Evolutionary conservation across 2,797 vertebrate species (phyloP), one percentile per base, ranked within the genome.

Genomic region (Orientallactaga sibirica): DNA sequence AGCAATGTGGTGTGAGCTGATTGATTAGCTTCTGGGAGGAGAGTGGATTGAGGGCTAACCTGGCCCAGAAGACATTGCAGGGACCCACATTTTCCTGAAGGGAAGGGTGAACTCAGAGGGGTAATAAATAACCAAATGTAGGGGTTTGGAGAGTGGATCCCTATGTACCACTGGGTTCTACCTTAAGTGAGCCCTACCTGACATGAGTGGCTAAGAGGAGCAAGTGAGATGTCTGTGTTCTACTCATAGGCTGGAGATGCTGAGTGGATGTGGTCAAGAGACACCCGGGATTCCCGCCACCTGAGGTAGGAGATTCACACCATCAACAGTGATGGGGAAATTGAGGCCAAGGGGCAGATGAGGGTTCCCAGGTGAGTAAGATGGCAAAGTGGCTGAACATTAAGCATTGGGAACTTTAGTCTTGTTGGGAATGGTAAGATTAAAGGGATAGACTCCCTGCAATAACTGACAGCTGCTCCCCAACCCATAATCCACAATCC

Each of bases 21-120:
- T 37, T 73, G 64, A 82, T 68, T 48, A 48, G 71, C 85, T 88
- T 58, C 81, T 86, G 48, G 67, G 71, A 48, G 55, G 83, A 81
- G 55, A 90, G 87, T 27, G 33, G 25, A 2, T 75, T 85, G 76
- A 48, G 43, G 71, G 43, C 19, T 10, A 71, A 41, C 18, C 67
- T 33, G 16, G 48, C 29, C 29, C 5, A 29, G 37, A 92, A 77
- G 68, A 70, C n/a, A 16, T 10, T 1, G 0, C 52, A 77, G 62
- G n/a, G 15, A 68, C 15, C 2, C 19, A 4, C 33, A 14, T 29
- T 41, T 41, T 25, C 16, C 75, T 6, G 33, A 33, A 25, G 61
- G 37, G 48, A 48, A 29, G 9, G 58, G 20, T n/a, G 29, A 37
- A 1, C 55, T 6, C 62, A 14, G 0, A 12, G 37, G 15, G n/a